These are phyloP conservation scores for Zaprionus ghesquierei DNA, from an alignment of 1,140 invertebrate genomes.

Conservation along the genomic window DNA sequence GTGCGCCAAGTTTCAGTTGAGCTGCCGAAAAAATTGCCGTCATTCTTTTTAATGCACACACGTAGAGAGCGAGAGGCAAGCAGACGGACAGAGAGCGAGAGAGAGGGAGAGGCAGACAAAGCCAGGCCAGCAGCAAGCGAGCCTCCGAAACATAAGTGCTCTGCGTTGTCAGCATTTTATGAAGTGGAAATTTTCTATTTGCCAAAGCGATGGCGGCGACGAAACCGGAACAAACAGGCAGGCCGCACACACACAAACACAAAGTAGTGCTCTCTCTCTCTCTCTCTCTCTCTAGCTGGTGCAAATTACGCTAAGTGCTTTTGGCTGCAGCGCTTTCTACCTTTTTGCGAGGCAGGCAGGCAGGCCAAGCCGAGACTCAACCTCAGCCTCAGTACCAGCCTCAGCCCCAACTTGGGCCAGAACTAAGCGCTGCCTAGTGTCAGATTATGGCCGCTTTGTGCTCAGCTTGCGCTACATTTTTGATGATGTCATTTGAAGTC, in stretches of 20 bases:
- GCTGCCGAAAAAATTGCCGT: conserved; percentile 73
- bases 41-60: conserved; percentile 76
- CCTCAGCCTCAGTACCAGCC: not conserved
- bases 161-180: conserved; percentile 71
- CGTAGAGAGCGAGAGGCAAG: not conserved
- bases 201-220: conserved; percentile 61
- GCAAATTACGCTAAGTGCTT: conserved; percentile 79
- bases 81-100: not conserved
- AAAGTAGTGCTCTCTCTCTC: not conserved
- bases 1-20: conserved; percentile 32
- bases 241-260: conserved; percentile 13
- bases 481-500: conserved; percentile 78
- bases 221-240: conserved; percentile 73
- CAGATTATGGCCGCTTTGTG: conserved; percentile 77
- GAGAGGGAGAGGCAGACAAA: not conserved
- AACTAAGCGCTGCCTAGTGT: conserved; percentile 75
- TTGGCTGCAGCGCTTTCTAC: conserved; percentile 72
- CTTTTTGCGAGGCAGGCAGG: conserved; percentile 27
- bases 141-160: conserved; percentile 64
- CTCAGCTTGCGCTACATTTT: conserved; percentile 67
- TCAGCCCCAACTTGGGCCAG: conserved; percentile 17
- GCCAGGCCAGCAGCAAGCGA: conserved; percentile 29
- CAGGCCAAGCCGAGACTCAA: not conserved
- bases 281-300: conserved; percentile 30
- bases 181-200: conserved; percentile 80